Conservation (phyloP, 37 sponge, comb jelly and placozoan species). For the Hormiphora californensis region DNA sequence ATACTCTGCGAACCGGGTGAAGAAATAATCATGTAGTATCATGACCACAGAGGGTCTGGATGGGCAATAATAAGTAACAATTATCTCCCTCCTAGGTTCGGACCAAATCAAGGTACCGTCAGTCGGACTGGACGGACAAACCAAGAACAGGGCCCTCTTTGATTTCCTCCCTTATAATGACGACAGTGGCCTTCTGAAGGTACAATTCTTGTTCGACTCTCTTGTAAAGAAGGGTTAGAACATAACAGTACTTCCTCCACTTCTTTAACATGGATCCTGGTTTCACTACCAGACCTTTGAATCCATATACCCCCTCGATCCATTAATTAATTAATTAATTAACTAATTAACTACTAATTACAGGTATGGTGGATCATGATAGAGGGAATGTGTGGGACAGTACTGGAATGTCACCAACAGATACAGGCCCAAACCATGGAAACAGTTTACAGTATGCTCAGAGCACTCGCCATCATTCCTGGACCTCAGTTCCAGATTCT, state of each 20-base stretch:
- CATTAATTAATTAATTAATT: not conserved
- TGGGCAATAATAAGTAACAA: no score
- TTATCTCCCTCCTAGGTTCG: not conserved
- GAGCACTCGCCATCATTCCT: constrained; percentile 51
- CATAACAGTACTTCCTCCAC: not conserved
- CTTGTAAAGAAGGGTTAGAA: not conserved
- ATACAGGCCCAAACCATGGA: constrained; percentile 50
- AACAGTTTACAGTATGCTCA: constrained; percentile 37
- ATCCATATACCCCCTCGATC: not conserved
- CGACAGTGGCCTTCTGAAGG: constrained; percentile 50
- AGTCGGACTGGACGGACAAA: not conserved
- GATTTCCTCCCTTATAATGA: constrained; percentile 52
- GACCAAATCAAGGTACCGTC: constrained; percentile 32
- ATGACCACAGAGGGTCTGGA: no score
- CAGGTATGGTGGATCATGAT: constrained; percentile 56
- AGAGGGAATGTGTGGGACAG: constrained; percentile 43
- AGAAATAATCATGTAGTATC: no score
- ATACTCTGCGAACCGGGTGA: no score
- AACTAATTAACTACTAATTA: not conserved
- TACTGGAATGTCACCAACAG: constrained; percentile 47
- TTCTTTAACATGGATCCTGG: not conserved
- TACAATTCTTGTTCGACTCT: not conserved
- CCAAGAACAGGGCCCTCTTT: constrained; percentile 4
- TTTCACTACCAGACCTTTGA: not conserved
- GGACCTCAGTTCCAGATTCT: constrained; percentile 54